Percentiles rank a stretch among this genome's conserved stretches.
These are phyloP conservation scores for Cladorhizidae sp. DNA, from an alignment of 37 sponge, comb jelly and placozoan species.

Conservation along the genomic window DNA sequence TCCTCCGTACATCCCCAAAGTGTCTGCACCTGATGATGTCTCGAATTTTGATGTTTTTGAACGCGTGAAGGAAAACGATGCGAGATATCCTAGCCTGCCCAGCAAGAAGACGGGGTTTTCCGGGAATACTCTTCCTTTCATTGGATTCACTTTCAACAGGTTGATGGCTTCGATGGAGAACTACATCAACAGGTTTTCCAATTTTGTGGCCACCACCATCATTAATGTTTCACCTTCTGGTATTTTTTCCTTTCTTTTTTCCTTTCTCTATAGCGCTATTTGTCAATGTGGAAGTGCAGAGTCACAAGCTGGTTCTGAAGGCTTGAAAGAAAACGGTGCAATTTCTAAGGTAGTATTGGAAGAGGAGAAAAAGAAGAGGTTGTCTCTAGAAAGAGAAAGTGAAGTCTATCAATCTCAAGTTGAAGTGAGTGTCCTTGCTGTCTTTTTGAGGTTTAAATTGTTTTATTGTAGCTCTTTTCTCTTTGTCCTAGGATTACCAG, in stretches of 20 bases:
- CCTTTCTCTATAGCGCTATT: background rate
- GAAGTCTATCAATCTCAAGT: slow-evolving; percentile 58
- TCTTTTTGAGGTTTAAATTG: background rate
- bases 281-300: background rate
- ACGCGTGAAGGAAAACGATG: slow-evolving; percentile 15
- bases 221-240: background rate
- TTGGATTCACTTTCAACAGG: slow-evolving; percentile 89
- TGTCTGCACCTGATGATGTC: slow-evolving; percentile 68
- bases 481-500: slow-evolving; percentile 53
- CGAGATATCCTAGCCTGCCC: slow-evolving; percentile 1
- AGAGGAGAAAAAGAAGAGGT: slow-evolving; percentile 36
- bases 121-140: slow-evolving; percentile 80
- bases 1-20: slow-evolving; percentile 80
- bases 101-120: slow-evolving; percentile 33
- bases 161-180: background rate
- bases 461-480: background rate
- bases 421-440: slow-evolving; percentile 16
- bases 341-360: slow-evolving; percentile 12
- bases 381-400: slow-evolving; percentile 56
- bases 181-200: background rate
- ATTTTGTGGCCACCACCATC: background rate
- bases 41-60: slow-evolving; percentile 83
- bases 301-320: background rate
- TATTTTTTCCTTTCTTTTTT: background rate
- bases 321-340: background rate